Evolutionary conservation across 2,888 invertebrate species (phyloP).

Genomic region (Molanna angustata): DNA sequence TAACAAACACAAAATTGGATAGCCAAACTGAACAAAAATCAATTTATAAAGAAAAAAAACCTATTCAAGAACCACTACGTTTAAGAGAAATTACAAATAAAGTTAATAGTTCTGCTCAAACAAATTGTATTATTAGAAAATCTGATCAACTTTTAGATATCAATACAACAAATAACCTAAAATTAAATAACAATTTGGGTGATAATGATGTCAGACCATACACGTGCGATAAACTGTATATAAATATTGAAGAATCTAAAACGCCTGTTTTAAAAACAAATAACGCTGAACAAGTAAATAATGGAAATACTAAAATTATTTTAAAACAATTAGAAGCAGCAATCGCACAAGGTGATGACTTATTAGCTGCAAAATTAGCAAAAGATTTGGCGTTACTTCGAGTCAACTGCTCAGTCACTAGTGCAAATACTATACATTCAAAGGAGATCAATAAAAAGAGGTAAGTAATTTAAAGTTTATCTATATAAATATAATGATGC

Average conservation of each 20-base stretch:
- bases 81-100: constrained; percentile 40
- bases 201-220: background rate
- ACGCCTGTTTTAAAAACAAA: constrained; percentile 33
- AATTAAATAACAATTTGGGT: background rate
- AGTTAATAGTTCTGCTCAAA: constrained; percentile 59
- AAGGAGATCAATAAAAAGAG: too few species aligned
- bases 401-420: constrained; percentile 69
- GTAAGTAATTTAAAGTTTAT: too few species aligned
- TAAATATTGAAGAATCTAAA: constrained; percentile 37
- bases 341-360: constrained; percentile 73
- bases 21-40: background rate
- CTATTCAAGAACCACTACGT: too few species aligned
- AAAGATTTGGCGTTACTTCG: constrained; percentile 73
- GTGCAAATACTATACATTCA: constrained; percentile 37
- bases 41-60: constrained; percentile 11
- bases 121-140: constrained; percentile 50
- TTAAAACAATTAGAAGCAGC: constrained; percentile 72
- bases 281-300: constrained; percentile 6
- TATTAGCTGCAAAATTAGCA: constrained; percentile 72
- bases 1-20: background rate
- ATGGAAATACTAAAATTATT: constrained; percentile 44
- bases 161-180: background rate
- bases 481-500: too few species aligned
- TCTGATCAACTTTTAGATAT: constrained; percentile 33
- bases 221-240: constrained; percentile 30